Conservation (phyloP, 1,140 invertebrate species). For the Dysdera silvatica region DNA sequence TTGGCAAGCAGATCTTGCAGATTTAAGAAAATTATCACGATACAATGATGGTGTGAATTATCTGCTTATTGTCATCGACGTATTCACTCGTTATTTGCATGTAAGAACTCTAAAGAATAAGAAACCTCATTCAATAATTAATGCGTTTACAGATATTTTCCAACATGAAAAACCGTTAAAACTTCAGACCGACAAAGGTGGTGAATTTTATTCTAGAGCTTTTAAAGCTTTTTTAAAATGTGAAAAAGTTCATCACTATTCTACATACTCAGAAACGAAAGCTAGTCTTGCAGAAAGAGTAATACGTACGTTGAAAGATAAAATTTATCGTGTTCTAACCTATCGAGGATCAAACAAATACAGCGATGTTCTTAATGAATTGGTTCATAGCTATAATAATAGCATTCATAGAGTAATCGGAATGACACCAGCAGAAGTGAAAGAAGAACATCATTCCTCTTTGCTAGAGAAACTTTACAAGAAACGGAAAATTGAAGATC, state of each 20-base stretch:
- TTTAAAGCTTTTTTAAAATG: conserved; percentile 38
- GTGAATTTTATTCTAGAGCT: conserved; percentile 19
- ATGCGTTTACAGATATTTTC: conserved; percentile 30
- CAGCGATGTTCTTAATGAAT: conserved; percentile 37
- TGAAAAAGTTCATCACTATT: conserved; percentile 45
- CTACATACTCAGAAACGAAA: conserved; percentile 39
- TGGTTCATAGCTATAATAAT: conserved; percentile 34
- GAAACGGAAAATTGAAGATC: background rate
- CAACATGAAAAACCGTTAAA: background rate
- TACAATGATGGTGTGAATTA: conserved; percentile 31
- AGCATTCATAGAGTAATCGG: conserved; percentile 43
- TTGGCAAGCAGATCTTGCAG: conserved; percentile 34
- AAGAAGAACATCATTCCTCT: conserved; percentile 36
- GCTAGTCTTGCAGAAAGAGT: conserved; percentile 48
- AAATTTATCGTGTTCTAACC: conserved; percentile 45
- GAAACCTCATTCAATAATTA: conserved; percentile 25
- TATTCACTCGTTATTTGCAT: conserved; percentile 32
- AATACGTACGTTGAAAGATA: conserved; percentile 46
- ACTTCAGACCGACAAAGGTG: conserved; percentile 25
- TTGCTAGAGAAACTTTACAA: conserved; percentile 7
- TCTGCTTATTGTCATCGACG: conserved; percentile 33
- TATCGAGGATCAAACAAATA: conserved; percentile 42
- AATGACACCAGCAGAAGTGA: conserved; percentile 41
- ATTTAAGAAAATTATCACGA: conserved; percentile 23
- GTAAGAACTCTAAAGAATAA: conserved; percentile 32